Conservation (phyloP, 2,888 invertebrate species). For the Calliopum simillimum region DNA sequence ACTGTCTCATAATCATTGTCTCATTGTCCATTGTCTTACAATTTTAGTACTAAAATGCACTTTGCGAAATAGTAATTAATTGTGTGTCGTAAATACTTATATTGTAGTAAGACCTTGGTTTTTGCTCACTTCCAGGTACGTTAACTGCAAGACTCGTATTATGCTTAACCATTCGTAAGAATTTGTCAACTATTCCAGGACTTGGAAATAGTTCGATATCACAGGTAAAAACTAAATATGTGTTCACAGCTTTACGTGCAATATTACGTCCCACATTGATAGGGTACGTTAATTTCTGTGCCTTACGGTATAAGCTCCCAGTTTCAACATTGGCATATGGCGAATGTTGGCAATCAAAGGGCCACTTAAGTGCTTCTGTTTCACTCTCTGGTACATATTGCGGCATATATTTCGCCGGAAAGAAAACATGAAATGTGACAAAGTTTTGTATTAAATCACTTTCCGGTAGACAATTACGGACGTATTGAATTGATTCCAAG, state of each 20-base stretch:
- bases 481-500: constrained; percentile 71
- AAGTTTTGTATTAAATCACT: constrained; percentile 70
- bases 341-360: no score
- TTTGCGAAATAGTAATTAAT: no score
- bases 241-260: constrained; percentile 80
- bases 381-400: constrained; percentile 57
- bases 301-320: constrained; percentile 71
- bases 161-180: constrained; percentile 82
- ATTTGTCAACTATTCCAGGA: constrained; percentile 78
- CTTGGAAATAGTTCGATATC: constrained; percentile 91
- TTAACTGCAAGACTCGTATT: no score
- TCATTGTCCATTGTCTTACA: no score
- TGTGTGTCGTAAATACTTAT: no score
- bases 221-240: no score
- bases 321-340: constrained; percentile 51
- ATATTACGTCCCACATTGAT: constrained; percentile 90
- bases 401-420: constrained; percentile 72
- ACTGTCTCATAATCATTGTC: no score
- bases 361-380: constrained; percentile 49
- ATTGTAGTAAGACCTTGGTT: no score
- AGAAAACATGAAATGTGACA: constrained; percentile 76
- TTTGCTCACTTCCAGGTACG: not conserved
- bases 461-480: constrained; percentile 70
- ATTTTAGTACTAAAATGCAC: no score
- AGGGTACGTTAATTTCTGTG: constrained; percentile 82